Evolutionary conservation across 2,797 vertebrate species (phyloP).

Genomic region (Heteromormyrus szaboi): DNA sequence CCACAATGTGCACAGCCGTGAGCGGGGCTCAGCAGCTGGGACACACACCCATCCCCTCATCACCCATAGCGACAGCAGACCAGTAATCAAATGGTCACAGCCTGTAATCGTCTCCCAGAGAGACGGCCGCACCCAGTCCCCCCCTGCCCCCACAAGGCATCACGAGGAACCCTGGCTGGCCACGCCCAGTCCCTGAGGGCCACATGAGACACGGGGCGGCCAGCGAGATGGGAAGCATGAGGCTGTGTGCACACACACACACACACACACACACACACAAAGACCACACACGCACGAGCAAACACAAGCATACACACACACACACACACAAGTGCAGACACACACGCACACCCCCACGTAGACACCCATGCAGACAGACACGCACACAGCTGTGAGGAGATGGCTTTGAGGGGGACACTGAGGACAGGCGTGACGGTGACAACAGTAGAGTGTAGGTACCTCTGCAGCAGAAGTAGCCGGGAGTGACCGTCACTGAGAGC

Average conservation of each 20-base stretch:
- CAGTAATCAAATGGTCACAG: slow-evolving; percentile 51
- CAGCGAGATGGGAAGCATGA: slow-evolving; percentile 52
- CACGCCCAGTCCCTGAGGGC: slow-evolving; percentile 54
- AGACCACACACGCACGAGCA: slow-evolving; percentile 19
- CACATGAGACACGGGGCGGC: slow-evolving; percentile 34
- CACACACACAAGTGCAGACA: slow-evolving; percentile 14
- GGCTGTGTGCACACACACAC: slow-evolving; percentile 34
- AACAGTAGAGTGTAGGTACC: slow-evolving; percentile 62
- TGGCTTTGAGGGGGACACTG: slow-evolving; percentile 28
- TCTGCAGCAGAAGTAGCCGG: slow-evolving; percentile 78
- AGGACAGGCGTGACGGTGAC: slow-evolving; percentile 18
- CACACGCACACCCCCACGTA: slow-evolving; percentile 30
- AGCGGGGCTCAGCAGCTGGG: slow-evolving; percentile 37
- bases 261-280: slow-evolving; percentile 21
- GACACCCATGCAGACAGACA: slow-evolving; percentile 17
- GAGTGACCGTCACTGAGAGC: slow-evolving; percentile 75
- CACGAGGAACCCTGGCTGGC: slow-evolving; percentile 58
- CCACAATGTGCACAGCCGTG: slow-evolving; percentile 37
- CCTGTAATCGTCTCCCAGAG: slow-evolving; percentile 60
- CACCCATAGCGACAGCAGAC: slow-evolving; percentile 46
- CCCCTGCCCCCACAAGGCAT: slow-evolving; percentile 40
- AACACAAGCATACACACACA: not conserved
- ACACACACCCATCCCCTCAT: slow-evolving; percentile 36
- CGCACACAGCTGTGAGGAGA: slow-evolving; percentile 24
- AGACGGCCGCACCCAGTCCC: slow-evolving; percentile 39